These are phyloP conservation scores for Neosilurus hyrtlii DNA, from an alignment of 2,797 vertebrate genomes.

Conservation along the genomic window DNA sequence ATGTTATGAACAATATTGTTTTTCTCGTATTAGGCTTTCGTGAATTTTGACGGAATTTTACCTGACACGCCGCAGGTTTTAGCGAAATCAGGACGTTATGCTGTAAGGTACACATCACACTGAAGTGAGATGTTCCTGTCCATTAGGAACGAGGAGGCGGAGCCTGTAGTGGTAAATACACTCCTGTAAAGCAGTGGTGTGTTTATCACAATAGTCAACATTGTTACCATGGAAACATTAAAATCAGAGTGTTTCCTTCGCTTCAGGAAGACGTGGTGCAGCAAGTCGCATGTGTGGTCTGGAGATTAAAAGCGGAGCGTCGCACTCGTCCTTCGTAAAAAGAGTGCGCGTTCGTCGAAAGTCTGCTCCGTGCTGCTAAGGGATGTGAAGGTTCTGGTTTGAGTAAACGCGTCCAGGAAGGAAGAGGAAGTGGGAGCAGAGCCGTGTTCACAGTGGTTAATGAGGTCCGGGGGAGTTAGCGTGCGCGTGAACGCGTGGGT, in stretches of 20 bases:
- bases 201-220: not conserved
- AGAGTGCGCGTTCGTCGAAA: not conserved
- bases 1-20: not conserved
- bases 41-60: too few species aligned
- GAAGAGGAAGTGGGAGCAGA: slow-evolving; percentile 19
- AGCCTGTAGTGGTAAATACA: slow-evolving; percentile 12
- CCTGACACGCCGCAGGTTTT: too few species aligned
- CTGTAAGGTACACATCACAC: too few species aligned
- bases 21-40: not conserved
- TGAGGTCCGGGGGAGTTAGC: not conserved
- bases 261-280: not conserved
- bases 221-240: not conserved
- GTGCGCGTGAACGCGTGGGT: slow-evolving; percentile 31
- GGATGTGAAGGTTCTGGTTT: not conserved
- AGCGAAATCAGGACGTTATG: not conserved
- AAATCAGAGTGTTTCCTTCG: not conserved
- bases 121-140: not conserved
- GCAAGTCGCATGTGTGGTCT: not conserved
- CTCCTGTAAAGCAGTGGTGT: not conserved
- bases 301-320: not conserved
- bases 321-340: slow-evolving; percentile 1
- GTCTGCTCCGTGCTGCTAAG: not conserved
- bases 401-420: not conserved
- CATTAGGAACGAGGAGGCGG: not conserved
- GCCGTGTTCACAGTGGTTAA: slow-evolving; percentile 23